phyloP scores from a whole-genome alignment of 1,140 invertebrate genomes.

The Heliconius congener region DNA sequence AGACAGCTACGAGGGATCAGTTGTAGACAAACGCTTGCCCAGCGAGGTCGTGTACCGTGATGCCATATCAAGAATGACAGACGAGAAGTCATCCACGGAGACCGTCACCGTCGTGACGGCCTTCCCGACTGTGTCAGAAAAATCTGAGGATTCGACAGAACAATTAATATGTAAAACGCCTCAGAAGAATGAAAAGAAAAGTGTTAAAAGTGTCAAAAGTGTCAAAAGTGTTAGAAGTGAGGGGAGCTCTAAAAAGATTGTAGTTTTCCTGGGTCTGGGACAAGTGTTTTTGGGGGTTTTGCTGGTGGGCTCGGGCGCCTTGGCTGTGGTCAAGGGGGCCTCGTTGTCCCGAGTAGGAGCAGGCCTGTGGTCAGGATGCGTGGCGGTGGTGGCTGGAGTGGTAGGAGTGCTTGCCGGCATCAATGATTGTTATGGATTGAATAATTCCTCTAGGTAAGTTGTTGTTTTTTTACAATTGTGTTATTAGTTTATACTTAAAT shows the following conservation, averaged over 20 bases:
- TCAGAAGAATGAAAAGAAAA: conserved; percentile 56
- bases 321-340: conserved; percentile 82
- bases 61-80: conserved; percentile 57
- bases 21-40: conserved; percentile 9
- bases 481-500: no score
- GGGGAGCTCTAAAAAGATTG: conserved; percentile 52
- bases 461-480: conserved; percentile 13
- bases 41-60: conserved; percentile 35
- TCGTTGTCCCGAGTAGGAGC: conserved; percentile 82
- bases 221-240: conserved; percentile 65
- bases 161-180: conserved; percentile 82
- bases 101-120: conserved; percentile 59
- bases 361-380: conserved; percentile 84
- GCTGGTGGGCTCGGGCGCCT: conserved; percentile 82
- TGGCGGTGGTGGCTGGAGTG: conserved; percentile 82
- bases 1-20: conserved; percentile 10
- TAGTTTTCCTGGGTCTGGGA: conserved; percentile 80
- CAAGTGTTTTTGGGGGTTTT: conserved; percentile 82
- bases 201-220: conserved; percentile 52
- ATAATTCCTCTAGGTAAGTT: conserved; percentile 65
- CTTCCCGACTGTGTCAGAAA: conserved; percentile 72
- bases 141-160: conserved; percentile 81
- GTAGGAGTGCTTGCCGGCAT: conserved; percentile 82
- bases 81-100: conserved; percentile 52
- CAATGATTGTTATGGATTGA: conserved; percentile 81